Conservation (phyloP, 1,140 invertebrate species). For the Maniola jurtina region DNA sequence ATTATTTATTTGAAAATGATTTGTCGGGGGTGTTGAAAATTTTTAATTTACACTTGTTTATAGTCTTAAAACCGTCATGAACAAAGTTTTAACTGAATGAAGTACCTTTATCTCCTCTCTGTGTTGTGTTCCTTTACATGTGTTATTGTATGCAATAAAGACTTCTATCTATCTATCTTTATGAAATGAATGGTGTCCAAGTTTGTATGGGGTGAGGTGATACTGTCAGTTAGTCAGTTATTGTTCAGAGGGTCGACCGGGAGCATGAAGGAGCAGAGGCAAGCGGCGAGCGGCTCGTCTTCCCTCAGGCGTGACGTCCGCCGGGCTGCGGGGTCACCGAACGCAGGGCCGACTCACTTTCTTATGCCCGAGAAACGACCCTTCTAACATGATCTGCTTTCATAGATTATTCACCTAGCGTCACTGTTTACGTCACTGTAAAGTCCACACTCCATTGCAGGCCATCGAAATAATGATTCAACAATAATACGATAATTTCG, state of each 20-base stretch:
- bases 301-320: slow-evolving; percentile 72
- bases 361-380: slow-evolving; percentile 61
- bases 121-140: too few relatives aligned
- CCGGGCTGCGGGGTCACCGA: slow-evolving; percentile 61
- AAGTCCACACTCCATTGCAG: slow-evolving; percentile 8
- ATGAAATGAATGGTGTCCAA: too few relatives aligned
- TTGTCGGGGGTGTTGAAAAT: too few relatives aligned
- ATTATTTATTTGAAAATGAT: too few relatives aligned
- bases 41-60: too few relatives aligned
- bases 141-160: too few relatives aligned
- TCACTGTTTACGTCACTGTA: slow-evolving; percentile 20
- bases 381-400: slow-evolving; percentile 52
- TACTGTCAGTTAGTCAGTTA: background rate
- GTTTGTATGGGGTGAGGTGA: background rate
- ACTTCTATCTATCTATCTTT: too few relatives aligned
- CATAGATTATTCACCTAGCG: slow-evolving; percentile 24
- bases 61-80: too few relatives aligned
- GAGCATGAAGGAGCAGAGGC: slow-evolving; percentile 36
- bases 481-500: background rate
- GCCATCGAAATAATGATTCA: background rate
- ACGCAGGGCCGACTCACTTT: slow-evolving; percentile 67
- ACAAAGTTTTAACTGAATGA: too few relatives aligned
- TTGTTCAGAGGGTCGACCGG: slow-evolving; percentile 23
- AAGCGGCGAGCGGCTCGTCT: slow-evolving; percentile 45
- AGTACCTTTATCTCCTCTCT: too few relatives aligned